Evolutionary conservation across 2,113 vertebrate species (phyloP).

Genomic region (Sitta europaea): DNA sequence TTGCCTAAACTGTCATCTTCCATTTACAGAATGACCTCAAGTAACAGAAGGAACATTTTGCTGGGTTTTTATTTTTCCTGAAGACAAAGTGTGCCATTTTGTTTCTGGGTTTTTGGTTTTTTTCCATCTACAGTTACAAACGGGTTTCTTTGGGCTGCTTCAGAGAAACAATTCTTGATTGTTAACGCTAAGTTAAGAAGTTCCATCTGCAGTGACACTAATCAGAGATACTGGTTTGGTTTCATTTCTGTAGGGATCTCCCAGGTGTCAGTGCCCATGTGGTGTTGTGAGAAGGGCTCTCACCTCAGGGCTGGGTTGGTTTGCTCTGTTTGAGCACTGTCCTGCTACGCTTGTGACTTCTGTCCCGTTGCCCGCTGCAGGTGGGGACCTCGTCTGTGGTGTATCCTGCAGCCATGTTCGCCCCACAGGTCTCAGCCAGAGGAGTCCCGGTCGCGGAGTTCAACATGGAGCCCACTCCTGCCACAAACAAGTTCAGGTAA

Average conservation of each 20-base stretch:
- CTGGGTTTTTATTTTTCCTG: background rate
- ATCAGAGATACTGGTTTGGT: background rate
- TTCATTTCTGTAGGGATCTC: background rate
- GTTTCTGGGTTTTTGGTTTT: background rate
- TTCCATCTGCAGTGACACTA: background rate
- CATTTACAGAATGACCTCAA: background rate
- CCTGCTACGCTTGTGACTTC: rapidly evolving
- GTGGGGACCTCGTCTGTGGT: constrained; percentile 94
- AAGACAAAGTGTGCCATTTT: background rate
- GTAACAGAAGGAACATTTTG: rapidly evolving
- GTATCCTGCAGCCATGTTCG: constrained; percentile 95
- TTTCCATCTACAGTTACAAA: background rate
- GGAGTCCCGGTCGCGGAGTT: constrained; percentile 94
- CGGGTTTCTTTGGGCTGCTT: background rate
- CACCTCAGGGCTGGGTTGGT: background rate
- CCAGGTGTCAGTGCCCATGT: too few relatives aligned
- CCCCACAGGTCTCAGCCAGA: constrained; percentile 87
- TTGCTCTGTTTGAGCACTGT: background rate
- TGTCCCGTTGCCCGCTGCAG: constrained; percentile 51
- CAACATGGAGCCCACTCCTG: constrained; percentile 83
- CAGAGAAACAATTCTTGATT: background rate
- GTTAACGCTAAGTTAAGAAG: rapidly evolving
- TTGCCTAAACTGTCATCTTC: background rate
- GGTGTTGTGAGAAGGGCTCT: background rate
- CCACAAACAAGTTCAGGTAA: constrained; percentile 85